Evolutionary conservation across 2,797 vertebrate genomes (phyloP).

Genomic region (Lithobates pipiens): DNA sequence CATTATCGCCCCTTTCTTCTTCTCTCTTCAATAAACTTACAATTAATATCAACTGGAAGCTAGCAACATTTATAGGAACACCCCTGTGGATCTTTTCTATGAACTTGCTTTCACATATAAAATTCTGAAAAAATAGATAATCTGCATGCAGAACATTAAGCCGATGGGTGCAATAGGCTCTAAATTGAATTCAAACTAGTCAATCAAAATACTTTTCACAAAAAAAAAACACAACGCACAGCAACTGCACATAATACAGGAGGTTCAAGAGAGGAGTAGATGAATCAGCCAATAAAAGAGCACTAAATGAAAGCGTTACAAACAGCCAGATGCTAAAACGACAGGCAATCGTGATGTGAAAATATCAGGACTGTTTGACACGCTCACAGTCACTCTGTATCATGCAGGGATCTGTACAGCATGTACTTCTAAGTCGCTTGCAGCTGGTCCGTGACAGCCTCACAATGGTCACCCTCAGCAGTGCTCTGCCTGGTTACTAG

Average conservation of each 20-base stretch:
- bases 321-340: too few species aligned
- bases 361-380: background rate
- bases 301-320: too few species aligned
- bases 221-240: background rate
- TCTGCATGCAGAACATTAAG: too few species aligned
- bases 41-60: too few species aligned
- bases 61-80: background rate
- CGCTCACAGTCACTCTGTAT: background rate
- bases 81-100: too few species aligned
- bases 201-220: too few species aligned
- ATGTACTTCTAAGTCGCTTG: background rate
- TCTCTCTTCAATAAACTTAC: background rate
- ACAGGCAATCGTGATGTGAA: background rate
- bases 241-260: background rate
- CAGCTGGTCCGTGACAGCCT: background rate
- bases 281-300: too few species aligned
- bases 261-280: too few species aligned
- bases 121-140: too few species aligned
- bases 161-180: background rate
- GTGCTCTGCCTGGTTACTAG: background rate
- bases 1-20: background rate
- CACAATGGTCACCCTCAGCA: background rate
- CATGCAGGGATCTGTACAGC: background rate
- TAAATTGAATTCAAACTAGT: too few species aligned
- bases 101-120: too few species aligned